phyloP scores from a whole-genome alignment of 1,140 invertebrate species.

The Sarcophaga peregrina region DNA sequence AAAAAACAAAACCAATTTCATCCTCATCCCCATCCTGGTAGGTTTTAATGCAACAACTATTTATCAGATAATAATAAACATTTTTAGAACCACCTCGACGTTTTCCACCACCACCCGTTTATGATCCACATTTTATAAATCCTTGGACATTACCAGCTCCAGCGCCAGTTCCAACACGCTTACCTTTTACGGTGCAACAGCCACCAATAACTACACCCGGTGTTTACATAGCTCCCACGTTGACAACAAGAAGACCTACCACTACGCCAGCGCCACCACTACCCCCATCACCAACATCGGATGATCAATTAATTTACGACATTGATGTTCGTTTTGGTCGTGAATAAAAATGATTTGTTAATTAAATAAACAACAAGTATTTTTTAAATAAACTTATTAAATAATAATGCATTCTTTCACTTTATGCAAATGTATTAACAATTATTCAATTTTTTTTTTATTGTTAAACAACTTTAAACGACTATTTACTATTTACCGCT shows the following conservation, averaged over 20 bases:
- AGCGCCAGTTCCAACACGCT: background rate
- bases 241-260: background rate
- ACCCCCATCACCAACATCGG: conserved; percentile 26
- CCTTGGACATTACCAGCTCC: background rate
- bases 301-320: conserved; percentile 49
- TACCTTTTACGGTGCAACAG: background rate
- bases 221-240: background rate
- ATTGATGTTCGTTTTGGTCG: conserved; percentile 57
- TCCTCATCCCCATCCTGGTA: background rate
- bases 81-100: conserved; percentile 12
- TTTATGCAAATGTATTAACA: background rate
- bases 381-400: conserved; percentile 3
- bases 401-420: background rate
- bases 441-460: background rate
- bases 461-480: background rate
- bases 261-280: conserved; percentile 5
- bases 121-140: conserved; percentile 22
- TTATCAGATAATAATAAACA: background rate
- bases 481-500: too few species aligned
- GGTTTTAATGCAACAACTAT: background rate
- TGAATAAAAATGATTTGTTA: conserved; percentile 20
- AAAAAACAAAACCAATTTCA: background rate
- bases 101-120: conserved; percentile 18
- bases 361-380: background rate
- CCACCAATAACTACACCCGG: background rate